A percentile compares a stretch with the other conserved stretches of the same genome.
phyloP scores from a whole-genome alignment of 2,888 invertebrate genomes.

The Hedya salicella region DNA sequence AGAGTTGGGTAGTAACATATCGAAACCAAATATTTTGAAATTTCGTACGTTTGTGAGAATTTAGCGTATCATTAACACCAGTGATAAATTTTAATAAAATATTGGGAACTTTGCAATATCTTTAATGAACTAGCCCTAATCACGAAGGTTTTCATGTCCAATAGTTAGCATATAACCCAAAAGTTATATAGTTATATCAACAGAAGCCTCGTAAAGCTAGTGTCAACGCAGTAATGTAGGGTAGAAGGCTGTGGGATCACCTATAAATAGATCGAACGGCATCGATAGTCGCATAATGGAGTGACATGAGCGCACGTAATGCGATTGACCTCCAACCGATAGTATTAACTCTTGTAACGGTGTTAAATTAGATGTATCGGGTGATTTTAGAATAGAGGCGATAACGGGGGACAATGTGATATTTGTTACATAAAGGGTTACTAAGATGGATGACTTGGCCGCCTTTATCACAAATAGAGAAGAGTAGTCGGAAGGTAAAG shows the following conservation, averaged over 20 bases:
- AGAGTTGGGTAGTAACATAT: too few species aligned
- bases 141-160: neutral
- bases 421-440: neutral
- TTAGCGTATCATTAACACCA: too few species aligned
- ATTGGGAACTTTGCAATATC: neutral
- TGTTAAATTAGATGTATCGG: constrained; percentile 39
- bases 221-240: constrained; percentile 27
- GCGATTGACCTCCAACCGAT: constrained; percentile 43
- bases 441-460: neutral
- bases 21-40: too few species aligned
- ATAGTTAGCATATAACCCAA: neutral
- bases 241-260: constrained; percentile 35
- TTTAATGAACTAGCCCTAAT: neutral
- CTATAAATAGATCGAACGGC: constrained; percentile 39
- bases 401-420: constrained; percentile 4
- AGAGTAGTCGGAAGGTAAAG: neutral
- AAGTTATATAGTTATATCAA: neutral
- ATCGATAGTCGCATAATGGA: constrained; percentile 42
- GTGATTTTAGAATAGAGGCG: constrained; percentile 28
- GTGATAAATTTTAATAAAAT: neutral
- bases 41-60: too few species aligned
- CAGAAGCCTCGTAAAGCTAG: constrained; percentile 15
- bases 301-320: constrained; percentile 43
- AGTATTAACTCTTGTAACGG: constrained; percentile 37
- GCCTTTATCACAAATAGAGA: neutral